Conservation (phyloP, 1,140 invertebrate species). For the Myzus persicae region DNA sequence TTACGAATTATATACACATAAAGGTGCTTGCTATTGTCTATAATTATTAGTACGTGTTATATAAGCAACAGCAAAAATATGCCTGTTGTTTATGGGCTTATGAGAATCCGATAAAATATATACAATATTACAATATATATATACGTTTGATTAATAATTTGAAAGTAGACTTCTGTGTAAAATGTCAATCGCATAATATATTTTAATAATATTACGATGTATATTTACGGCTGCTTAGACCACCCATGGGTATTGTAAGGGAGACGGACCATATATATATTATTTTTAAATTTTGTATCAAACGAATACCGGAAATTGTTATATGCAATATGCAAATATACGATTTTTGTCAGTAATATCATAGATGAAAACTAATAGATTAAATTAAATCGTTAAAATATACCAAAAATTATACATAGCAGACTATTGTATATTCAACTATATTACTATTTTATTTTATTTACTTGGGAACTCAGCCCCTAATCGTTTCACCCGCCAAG, state of each 20-base stretch:
- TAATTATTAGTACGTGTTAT: too few species aligned
- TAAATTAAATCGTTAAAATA: not conserved
- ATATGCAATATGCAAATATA: not conserved
- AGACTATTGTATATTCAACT: not conserved
- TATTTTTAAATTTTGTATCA: not conserved
- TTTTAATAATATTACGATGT: not conserved
- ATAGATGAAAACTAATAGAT: not conserved
- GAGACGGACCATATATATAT: not conserved
- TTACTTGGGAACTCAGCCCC: not conserved
- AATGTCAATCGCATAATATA: not conserved
- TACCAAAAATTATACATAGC: not conserved
- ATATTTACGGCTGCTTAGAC: not conserved
- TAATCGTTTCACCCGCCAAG: too few species aligned
- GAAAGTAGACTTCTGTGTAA: not conserved
- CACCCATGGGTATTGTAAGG: not conserved
- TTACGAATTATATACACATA: not conserved
- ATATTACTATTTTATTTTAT: not conserved
- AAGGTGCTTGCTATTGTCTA: too few species aligned
- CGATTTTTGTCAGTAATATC: not conserved
- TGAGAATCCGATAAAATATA: too few species aligned
- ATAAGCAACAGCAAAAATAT: not conserved
- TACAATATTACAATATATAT: too few species aligned
- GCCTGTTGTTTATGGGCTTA: too few species aligned
- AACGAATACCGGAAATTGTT: not conserved
- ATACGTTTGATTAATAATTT: too few species aligned